Percentiles rank a stretch among this genome's conserved stretches.
These are phyloP conservation scores for Nomada fabriciana DNA, from an alignment of 2,888 invertebrate species.

Conservation along the genomic window DNA sequence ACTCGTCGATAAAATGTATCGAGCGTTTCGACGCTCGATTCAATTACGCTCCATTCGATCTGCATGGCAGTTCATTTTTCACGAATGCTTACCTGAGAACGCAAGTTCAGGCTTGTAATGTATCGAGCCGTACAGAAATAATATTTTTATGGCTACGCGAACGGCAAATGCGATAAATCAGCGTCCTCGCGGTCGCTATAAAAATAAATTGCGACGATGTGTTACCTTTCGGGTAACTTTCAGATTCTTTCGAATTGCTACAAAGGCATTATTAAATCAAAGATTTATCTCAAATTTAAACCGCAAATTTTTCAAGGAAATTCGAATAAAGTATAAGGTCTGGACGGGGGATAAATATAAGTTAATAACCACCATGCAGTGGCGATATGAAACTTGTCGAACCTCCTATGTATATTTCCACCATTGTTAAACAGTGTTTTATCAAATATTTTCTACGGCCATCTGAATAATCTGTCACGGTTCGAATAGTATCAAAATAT, in stretches of 20 bases:
- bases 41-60: constrained; percentile 29
- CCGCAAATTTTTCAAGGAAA: too few species aligned
- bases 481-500: too few species aligned
- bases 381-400: too few species aligned
- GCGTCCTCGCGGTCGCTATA: constrained; percentile 13
- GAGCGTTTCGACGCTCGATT: constrained; percentile 6
- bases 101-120: not conserved
- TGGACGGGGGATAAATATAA: too few species aligned
- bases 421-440: too few species aligned
- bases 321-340: too few species aligned
- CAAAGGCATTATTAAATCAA: not conserved
- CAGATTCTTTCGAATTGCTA: not conserved
- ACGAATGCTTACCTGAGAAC: not conserved
- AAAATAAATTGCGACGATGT: constrained; percentile 29
- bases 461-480: too few species aligned
- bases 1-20: constrained; percentile 21
- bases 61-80: constrained; percentile 21
- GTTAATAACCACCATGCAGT: too few species aligned
- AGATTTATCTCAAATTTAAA: not conserved
- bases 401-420: too few species aligned
- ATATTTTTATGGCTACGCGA: constrained; percentile 27
- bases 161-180: constrained; percentile 34
- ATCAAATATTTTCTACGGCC: too few species aligned
- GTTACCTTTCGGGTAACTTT: not conserved
- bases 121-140: constrained; percentile 17